These are phyloP conservation scores for Mnemiopsis leidyi DNA, from an alignment of 37 sponge, comb jelly and placozoan genomes.

Conservation along the genomic window DNA sequence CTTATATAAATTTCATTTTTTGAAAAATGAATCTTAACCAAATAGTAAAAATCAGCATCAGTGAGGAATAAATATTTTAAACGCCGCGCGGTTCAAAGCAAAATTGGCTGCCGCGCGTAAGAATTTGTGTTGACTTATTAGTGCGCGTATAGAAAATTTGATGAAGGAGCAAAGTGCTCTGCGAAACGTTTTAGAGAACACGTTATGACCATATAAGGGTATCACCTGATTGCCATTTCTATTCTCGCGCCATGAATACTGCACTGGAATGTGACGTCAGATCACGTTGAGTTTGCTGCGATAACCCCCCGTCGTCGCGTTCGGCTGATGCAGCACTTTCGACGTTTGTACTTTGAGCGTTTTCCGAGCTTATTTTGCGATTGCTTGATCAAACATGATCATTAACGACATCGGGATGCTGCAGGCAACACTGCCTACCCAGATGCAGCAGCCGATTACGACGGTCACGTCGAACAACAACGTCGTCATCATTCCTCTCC, in stretches of 20 bases:
- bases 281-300: not conserved
- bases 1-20: too few relatives aligned
- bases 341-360: not conserved
- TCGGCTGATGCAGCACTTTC: slow-evolving; percentile 13
- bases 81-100: not conserved
- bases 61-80: too few relatives aligned
- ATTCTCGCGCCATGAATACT: slow-evolving; percentile 41
- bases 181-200: not conserved
- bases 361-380: not conserved
- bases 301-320: slow-evolving; percentile 24
- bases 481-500: slow-evolving; percentile 58
- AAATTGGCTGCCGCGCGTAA: not conserved
- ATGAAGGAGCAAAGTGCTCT: slow-evolving; percentile 39
- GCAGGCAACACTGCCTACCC: slow-evolving; percentile 14
- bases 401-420: slow-evolving; percentile 52
- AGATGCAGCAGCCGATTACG: slow-evolving; percentile 19
- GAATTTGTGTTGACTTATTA: not conserved
- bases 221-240: slow-evolving; percentile 44
- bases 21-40: too few relatives aligned
- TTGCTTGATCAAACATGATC: slow-evolving; percentile 12
- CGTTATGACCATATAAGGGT: slow-evolving; percentile 56
- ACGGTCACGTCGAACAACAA: slow-evolving; percentile 47
- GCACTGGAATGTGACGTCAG: slow-evolving; percentile 61
- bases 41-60: too few relatives aligned
- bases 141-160: slow-evolving; percentile 35